A percentile compares a stretch with the other conserved stretches of the same genome.
Evolutionary conservation across 2,797 vertebrate genomes (phyloP).

Genomic region (Fistularia tabacaria): DNA sequence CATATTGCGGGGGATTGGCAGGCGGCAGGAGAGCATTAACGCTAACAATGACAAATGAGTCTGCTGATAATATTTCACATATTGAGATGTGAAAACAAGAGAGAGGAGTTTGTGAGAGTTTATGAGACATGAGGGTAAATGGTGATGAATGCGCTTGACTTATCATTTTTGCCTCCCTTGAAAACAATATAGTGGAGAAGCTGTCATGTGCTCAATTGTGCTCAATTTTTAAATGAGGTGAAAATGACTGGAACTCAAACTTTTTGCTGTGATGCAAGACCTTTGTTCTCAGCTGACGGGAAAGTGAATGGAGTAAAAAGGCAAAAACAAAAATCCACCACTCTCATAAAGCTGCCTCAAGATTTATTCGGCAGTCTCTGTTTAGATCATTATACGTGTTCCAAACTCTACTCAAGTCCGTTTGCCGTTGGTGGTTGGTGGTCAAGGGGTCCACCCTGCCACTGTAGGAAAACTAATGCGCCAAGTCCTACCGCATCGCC

Average conservation of each 20-base stretch:
- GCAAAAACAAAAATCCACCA: slow-evolving; percentile 22
- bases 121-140: slow-evolving; percentile 39
- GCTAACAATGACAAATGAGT: slow-evolving; percentile 62
- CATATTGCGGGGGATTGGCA: slow-evolving; percentile 25
- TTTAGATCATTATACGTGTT: slow-evolving; percentile 39
- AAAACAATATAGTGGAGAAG: slow-evolving; percentile 35
- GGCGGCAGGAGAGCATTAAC: slow-evolving; percentile 30
- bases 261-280: slow-evolving; percentile 9
- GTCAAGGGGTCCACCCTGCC: slow-evolving; percentile 65
- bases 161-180: slow-evolving; percentile 27
- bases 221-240: slow-evolving; percentile 41
- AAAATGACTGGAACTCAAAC: slow-evolving; percentile 26
- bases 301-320: slow-evolving; percentile 9
- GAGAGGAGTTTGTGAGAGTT: slow-evolving; percentile 10
- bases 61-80: slow-evolving; percentile 47
- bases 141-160: slow-evolving; percentile 29
- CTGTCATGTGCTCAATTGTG: slow-evolving; percentile 25
- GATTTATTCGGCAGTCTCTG: slow-evolving; percentile 45
- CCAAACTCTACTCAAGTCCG: slow-evolving; percentile 35
- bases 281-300: slow-evolving; percentile 17
- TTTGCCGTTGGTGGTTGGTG: slow-evolving; percentile 55
- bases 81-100: slow-evolving; percentile 49
- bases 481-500: slow-evolving; percentile 53
- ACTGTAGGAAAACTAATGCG: slow-evolving; percentile 38
- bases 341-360: slow-evolving; percentile 37